Percentiles rank a stretch among this genome's conserved stretches.
phyloP scores from a whole-genome alignment of 2,888 invertebrate genomes.

The Latheticus oryzae region DNA sequence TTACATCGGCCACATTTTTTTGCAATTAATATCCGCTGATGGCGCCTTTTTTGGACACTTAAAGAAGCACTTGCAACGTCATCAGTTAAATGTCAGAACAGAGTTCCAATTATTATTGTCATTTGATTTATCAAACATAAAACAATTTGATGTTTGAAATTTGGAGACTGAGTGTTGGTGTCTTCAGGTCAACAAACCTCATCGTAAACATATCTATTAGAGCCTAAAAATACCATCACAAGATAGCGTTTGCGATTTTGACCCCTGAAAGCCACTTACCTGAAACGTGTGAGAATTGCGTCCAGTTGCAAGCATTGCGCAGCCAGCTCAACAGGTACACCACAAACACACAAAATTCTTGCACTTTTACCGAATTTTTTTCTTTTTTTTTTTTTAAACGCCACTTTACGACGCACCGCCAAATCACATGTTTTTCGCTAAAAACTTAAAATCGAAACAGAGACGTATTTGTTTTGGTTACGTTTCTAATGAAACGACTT shows the following conservation, averaged over 20 bases:
- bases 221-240: slow-evolving; percentile 32
- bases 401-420: slow-evolving; percentile 29
- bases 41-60: slow-evolving; percentile 24
- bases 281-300: slow-evolving; percentile 27
- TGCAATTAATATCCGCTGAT: slow-evolving; percentile 43
- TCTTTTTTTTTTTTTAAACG: slow-evolving; percentile 8
- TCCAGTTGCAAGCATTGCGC: slow-evolving; percentile 34
- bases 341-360: slow-evolving; percentile 34
- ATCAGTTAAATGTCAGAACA: no score
- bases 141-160: no score
- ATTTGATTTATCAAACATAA: no score
- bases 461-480: slow-evolving; percentile 49
- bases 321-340: slow-evolving; percentile 44
- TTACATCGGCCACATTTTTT: slow-evolving; percentile 48
- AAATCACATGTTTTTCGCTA: slow-evolving; percentile 22
- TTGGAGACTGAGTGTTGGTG: no score
- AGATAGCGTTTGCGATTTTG: slow-evolving; percentile 26
- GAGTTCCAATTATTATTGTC: no score
- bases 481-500: slow-evolving; percentile 55
- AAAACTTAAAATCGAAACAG: slow-evolving; percentile 39
- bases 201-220: slow-evolving; percentile 40
- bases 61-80: no score
- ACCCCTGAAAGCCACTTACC: slow-evolving; percentile 35
- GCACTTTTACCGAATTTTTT: slow-evolving; percentile 24
- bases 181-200: slow-evolving; percentile 34